phyloP scores from a whole-genome alignment of 1,140 invertebrate genomes.

The Euura lappo region DNA sequence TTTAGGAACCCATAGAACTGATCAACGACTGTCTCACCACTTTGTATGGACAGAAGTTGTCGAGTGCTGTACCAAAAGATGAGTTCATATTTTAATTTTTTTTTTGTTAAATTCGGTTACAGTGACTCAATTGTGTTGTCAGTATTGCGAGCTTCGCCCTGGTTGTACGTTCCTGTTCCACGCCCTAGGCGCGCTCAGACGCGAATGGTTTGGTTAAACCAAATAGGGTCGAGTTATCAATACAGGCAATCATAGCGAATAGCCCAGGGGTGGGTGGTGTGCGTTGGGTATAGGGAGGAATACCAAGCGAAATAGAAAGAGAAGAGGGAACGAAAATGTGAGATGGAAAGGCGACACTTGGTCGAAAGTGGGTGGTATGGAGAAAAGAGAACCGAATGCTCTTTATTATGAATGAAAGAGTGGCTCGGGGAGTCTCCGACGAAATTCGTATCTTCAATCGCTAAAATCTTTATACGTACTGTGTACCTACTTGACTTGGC shows the following conservation, averaged over 20 bases:
- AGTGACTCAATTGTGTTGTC: not conserved
- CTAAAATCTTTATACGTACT: not conserved
- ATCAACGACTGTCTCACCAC: too few species aligned
- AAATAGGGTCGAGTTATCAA: conserved; percentile 20
- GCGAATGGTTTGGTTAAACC: conserved; percentile 18
- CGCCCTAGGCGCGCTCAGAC: conserved; percentile 18
- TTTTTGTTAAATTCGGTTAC: too few species aligned
- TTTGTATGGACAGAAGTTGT: too few species aligned
- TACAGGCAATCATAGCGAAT: conserved; percentile 23
- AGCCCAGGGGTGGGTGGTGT: conserved; percentile 7
- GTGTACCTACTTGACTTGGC: too few species aligned
- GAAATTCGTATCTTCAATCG: not conserved
- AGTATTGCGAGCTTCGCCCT: not conserved
- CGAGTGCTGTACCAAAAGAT: too few species aligned
- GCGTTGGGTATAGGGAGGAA: not conserved
- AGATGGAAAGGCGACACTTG: not conserved
- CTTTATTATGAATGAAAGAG: not conserved
- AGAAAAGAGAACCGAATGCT: not conserved
- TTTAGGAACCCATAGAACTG: too few species aligned
- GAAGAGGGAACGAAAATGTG: not conserved
- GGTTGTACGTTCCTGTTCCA: conserved; percentile 12
- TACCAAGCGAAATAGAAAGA: too few species aligned
- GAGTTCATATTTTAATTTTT: too few species aligned
- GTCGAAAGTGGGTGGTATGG: not conserved
- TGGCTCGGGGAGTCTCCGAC: not conserved